phyloP scores from a whole-genome alignment of 1,140 invertebrate species.

The Goniozus legneri region DNA sequence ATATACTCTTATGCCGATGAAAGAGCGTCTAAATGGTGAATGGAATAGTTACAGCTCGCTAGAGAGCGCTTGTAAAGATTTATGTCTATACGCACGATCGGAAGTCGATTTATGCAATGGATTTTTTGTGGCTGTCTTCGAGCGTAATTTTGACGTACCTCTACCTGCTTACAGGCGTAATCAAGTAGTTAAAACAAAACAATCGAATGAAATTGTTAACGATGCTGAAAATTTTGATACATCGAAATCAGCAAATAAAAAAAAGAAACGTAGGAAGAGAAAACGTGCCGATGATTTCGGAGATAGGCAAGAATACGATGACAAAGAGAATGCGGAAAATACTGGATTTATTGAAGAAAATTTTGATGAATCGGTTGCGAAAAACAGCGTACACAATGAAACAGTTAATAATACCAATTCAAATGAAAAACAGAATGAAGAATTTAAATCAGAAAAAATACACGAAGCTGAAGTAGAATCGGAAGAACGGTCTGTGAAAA shows the following conservation, averaged over 20 bases:
- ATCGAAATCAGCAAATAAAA: not conserved
- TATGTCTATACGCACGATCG: slow-evolving; percentile 75
- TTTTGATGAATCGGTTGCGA: not conserved
- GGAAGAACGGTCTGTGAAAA: not conserved
- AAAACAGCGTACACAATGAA: not conserved
- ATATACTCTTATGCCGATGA: slow-evolving; percentile 63
- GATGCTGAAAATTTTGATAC: not conserved
- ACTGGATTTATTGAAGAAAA: not conserved
- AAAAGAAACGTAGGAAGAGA: slow-evolving; percentile 1
- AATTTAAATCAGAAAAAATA: too few relatives aligned
- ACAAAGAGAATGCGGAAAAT: not conserved
- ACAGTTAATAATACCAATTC: not conserved
- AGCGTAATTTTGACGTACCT: slow-evolving; percentile 52
- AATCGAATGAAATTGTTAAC: not conserved
- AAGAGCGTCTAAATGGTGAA: slow-evolving; percentile 57
- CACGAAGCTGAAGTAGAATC: too few relatives aligned
- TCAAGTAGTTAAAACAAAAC: not conserved
- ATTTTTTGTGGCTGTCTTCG: slow-evolving; percentile 91
- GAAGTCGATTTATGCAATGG: slow-evolving; percentile 81
- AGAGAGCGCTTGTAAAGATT: slow-evolving; percentile 62
- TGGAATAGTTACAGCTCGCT: slow-evolving; percentile 68
- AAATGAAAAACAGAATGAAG: not conserved
- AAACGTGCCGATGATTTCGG: too few relatives aligned
- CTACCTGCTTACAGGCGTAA: slow-evolving; percentile 20
- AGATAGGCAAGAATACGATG: slow-evolving; percentile 8